phyloP scores from a whole-genome alignment of 2,888 invertebrate genomes.

The Leptura quadrifasciata region DNA sequence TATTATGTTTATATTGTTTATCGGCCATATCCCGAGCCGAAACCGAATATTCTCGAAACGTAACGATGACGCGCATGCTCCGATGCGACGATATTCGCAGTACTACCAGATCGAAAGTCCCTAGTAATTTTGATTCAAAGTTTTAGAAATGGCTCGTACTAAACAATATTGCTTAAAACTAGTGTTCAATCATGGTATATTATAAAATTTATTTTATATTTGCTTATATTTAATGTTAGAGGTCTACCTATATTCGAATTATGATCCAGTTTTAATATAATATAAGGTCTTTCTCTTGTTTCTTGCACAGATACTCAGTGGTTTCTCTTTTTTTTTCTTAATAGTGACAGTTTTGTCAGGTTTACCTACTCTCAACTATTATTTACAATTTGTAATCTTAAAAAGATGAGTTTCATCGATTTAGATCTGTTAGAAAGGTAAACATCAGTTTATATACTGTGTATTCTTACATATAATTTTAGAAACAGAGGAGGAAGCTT shows the following conservation, averaged over 20 bases:
- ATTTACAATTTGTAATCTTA: no score
- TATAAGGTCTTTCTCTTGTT: background rate
- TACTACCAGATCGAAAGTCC: conserved; percentile 24
- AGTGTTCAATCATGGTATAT: conserved; percentile 25
- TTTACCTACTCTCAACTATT: no score
- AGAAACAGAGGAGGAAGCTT: conserved; percentile 42
- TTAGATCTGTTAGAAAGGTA: background rate
- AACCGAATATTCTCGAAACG: no score
- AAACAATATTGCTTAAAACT: conserved; percentile 26
- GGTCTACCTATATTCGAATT: background rate
- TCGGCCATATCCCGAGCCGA: no score
- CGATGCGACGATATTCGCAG: background rate
- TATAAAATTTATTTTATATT: background rate
- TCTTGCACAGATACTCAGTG: background rate
- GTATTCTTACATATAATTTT: background rate
- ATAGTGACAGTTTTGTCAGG: background rate
- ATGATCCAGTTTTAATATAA: background rate
- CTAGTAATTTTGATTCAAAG: conserved; percentile 26
- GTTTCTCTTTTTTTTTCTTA: background rate
- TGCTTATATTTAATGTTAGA: background rate
- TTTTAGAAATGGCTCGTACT: conserved; percentile 38
- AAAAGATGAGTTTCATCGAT: no score
- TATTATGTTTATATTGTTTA: no score
- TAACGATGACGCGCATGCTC: no score
- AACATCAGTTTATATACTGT: background rate